Evolutionary conservation across 2,797 vertebrate species (phyloP).

Genomic region (Anolis apletophallus): DNA sequence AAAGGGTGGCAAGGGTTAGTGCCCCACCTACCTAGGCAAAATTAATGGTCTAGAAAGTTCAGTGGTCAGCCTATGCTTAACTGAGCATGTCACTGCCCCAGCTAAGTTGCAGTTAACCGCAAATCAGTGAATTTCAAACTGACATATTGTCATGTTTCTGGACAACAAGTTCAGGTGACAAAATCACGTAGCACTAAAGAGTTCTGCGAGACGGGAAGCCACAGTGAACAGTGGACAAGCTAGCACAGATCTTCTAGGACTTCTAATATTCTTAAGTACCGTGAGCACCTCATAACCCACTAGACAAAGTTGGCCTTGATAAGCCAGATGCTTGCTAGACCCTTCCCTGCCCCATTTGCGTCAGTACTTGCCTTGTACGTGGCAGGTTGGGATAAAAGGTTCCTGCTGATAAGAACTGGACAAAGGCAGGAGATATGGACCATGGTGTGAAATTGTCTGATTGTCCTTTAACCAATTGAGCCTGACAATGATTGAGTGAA

Average conservation of each 20-base stretch:
- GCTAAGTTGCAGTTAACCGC: slow-evolving; percentile 49
- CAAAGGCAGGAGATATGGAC: too few species aligned
- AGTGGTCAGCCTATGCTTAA: slow-evolving; percentile 40
- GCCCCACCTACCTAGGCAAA: slow-evolving; percentile 52
- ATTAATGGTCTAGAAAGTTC: slow-evolving; percentile 38
- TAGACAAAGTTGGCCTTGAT: too few species aligned
- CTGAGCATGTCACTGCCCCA: slow-evolving; percentile 26
- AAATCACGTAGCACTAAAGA: slow-evolving; percentile 32
- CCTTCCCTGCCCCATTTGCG: too few species aligned
- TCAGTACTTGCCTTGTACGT: too few species aligned
- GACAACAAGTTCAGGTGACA: neutral
- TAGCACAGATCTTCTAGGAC: accelerated
- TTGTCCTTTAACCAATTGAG: too few species aligned
- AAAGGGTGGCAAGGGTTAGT: slow-evolving; percentile 53
- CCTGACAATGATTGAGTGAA: too few species aligned
- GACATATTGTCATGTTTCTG: neutral
- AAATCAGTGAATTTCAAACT: slow-evolving; percentile 41
- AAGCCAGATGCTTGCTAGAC: too few species aligned
- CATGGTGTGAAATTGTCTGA: too few species aligned
- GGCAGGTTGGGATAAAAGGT: too few species aligned
- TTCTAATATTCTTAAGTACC: neutral
- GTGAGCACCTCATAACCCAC: too few species aligned
- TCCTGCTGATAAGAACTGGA: too few species aligned
- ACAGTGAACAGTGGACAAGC: neutral
- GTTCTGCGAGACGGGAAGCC: neutral